Base-by-base conservation (phyloP, 2,888 invertebrate genomes). In the Napeogenes inachia region DNA sequence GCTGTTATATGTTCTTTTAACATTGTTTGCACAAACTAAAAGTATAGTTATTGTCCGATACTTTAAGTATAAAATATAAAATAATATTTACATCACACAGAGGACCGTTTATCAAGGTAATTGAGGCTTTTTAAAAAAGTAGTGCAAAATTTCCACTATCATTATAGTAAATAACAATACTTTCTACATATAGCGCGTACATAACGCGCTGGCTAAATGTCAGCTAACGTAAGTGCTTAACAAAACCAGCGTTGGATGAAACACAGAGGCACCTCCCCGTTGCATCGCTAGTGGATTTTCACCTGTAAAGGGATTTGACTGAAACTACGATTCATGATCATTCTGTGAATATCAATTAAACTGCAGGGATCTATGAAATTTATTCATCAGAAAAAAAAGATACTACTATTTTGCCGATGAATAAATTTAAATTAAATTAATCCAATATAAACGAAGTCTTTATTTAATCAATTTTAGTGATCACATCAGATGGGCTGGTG, bases 201-300 rank as follows among this genome's bases (percentile, higher is more conserved):
- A 83, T 61, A 70, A 73, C 85, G 85, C 88, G 87, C 81, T 70
- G 62, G 76, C 75, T 72, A 88, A 69, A 54, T 85, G 90, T 91
- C 91, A 91, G 86, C 91, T 91, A 66, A 82, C 57, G 57, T 79
- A 69, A 2, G 73, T 67, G 4, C 73, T 64, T 62, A 83, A 67
- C 59, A 88, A 60, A 61, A 79, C 74, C 68, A 88, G 76, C 72
- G 84, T 74, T 75, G 91, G 84, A 75, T 80, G 75, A 56, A 83
- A 75, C 13, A 75, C 68, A 4, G 75, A 70, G 30, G 85, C 76
- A 42, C 75, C 71, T 10, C 91, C 91, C n/a, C 91, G 82, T 66
- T 91, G 91, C 91, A 91, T 91, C 60, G 91, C 91, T 45, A 91
- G 76, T 57, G 91, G 91, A 65, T 91, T 91, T 68, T 91, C 91